phyloP scores from a whole-genome alignment of 2,888 invertebrate species.

The Drosophila borealis region DNA sequence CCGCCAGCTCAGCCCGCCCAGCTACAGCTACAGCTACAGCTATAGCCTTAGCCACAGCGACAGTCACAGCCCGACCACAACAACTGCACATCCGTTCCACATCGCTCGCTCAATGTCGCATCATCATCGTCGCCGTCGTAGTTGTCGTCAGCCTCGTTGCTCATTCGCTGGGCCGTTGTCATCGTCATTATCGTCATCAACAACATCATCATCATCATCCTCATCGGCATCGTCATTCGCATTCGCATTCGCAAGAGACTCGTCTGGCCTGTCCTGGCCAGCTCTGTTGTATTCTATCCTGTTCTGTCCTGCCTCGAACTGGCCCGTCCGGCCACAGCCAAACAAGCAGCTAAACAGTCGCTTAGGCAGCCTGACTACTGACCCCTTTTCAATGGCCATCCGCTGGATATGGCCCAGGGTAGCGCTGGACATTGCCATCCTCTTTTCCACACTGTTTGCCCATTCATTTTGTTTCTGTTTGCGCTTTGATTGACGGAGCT shows the following conservation, averaged over 20 bases:
- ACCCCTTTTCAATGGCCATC: conserved; percentile 81
- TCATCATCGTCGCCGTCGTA: conserved; percentile 60
- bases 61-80: conserved; percentile 64
- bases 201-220: conserved; percentile 9
- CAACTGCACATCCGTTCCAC: conserved; percentile 80
- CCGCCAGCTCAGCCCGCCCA: conserved; percentile 45
- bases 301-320: conserved; percentile 13
- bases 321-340: conserved; percentile 67
- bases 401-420: conserved; percentile 54
- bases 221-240: conserved; percentile 20
- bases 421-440: conserved; percentile 56
- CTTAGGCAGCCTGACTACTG: conserved; percentile 71
- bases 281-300: conserved; percentile 8
- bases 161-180: conserved; percentile 56
- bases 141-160: conserved; percentile 75
- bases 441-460: conserved; percentile 72
- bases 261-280: conserved; percentile 19
- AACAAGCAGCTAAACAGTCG: conserved; percentile 81
- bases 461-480: conserved; percentile 82
- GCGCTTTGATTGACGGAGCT: conserved; percentile 81
- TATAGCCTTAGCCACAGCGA: conserved; percentile 25
- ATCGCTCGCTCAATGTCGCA: conserved; percentile 79
- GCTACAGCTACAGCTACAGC: conserved; percentile 1
- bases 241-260: conserved; percentile 32
- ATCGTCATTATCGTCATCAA: conserved; percentile 22